A percentile compares a stretch with the other conserved stretches of the same genome.
phyloP scores from a whole-genome alignment of 2,797 vertebrate genomes.

The Anomalospiza imberbis region DNA sequence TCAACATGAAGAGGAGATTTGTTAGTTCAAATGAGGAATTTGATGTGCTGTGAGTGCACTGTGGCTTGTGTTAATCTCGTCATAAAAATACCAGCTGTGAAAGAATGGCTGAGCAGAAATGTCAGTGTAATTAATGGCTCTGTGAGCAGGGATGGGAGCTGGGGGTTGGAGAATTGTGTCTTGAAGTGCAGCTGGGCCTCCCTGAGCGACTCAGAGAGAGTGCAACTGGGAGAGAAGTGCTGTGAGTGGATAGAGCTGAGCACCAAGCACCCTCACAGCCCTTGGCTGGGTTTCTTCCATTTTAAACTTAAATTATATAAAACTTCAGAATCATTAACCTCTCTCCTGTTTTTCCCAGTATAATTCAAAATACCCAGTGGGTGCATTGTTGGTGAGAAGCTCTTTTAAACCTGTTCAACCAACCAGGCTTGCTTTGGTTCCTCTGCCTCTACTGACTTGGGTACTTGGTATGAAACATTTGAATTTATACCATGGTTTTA shows the following conservation, averaged over 20 bases:
- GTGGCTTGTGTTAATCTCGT: neutral
- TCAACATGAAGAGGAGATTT: neutral
- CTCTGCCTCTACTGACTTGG: neutral
- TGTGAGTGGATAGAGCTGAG: neutral
- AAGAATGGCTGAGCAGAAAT: neutral
- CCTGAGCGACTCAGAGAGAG: accelerated
- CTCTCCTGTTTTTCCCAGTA: neutral
- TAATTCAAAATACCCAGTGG: neutral
- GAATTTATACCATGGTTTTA: neutral
- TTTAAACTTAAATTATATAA: neutral
- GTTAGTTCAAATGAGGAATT: neutral
- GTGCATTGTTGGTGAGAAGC: neutral
- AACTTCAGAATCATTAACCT: neutral
- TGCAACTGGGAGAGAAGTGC: neutral
- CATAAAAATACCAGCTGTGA: neutral
- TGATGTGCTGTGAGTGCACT: neutral
- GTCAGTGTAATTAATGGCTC: neutral
- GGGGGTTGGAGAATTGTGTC: neutral
- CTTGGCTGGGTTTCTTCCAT: neutral
- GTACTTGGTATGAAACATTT: neutral
- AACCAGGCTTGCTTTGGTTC: neutral
- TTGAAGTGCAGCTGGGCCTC: neutral
- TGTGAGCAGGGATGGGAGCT: neutral
- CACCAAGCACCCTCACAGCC: accelerated
- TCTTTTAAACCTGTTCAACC: neutral